Evolutionary conservation across 2,113 vertebrate species (phyloP).

Genomic region (Pantherophis guttatus): DNA sequence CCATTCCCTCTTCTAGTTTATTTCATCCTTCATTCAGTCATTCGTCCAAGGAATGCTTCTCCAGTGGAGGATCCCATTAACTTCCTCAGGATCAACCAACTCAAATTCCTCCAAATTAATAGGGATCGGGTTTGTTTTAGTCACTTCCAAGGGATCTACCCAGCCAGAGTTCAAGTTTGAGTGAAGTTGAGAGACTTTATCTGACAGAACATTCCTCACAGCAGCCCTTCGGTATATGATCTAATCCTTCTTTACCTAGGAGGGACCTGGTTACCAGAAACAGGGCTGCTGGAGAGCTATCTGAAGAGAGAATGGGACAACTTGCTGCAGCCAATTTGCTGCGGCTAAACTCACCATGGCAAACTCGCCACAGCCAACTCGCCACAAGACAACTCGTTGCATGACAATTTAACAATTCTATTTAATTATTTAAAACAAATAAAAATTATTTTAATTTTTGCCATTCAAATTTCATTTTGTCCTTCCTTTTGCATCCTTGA

Average conservation of each 20-base stretch:
- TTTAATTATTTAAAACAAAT: no score
- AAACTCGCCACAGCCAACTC: no score
- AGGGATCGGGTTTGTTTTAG: background rate
- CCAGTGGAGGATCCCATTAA: background rate
- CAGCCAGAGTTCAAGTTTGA: background rate
- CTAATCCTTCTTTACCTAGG: background rate
- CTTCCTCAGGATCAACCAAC: background rate
- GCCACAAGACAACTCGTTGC: no score
- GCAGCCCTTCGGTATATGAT: background rate
- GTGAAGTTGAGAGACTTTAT: background rate
- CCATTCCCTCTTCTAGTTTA: background rate
- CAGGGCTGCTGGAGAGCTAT: background rate
- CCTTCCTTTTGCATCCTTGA: no score
- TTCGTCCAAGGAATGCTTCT: background rate
- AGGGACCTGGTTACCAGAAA: background rate
- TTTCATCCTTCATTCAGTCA: background rate
- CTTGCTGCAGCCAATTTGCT: no score
- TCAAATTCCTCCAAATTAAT: background rate
- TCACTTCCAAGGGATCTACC: background rate
- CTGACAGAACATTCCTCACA: background rate
- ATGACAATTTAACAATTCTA: no score
- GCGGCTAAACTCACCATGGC: no score
- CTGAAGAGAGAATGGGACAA: no score
- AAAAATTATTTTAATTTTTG: no score
- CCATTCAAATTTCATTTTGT: no score